These are phyloP conservation scores for Heliothis virescens DNA, from an alignment of 1,140 invertebrate species.

Conservation along the genomic window DNA sequence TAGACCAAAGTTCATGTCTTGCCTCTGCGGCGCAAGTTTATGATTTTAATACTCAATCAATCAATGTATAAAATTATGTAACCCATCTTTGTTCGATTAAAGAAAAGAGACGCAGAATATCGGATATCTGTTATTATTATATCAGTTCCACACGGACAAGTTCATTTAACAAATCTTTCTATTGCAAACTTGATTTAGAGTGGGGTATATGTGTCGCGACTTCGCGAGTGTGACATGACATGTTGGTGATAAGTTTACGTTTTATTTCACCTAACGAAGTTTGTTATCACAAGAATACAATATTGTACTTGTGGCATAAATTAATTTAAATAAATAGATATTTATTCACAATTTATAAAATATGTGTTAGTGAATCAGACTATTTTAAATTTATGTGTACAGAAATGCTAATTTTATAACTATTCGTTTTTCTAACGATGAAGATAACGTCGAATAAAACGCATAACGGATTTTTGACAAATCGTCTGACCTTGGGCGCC, in stretches of 20 bases:
- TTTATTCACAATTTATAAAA: no score
- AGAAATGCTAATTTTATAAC: neutral
- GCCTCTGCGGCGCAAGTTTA: neutral
- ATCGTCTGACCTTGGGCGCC: constrained; percentile 66
- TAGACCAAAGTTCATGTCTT: no score
- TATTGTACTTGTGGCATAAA: neutral
- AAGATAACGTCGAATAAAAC: constrained; percentile 57
- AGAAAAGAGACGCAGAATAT: constrained; percentile 28
- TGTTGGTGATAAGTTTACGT: constrained; percentile 36
- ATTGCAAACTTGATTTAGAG: constrained; percentile 34
- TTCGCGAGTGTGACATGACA: constrained; percentile 19
- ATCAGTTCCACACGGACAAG: constrained; percentile 7
- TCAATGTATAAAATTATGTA: constrained; percentile 13
- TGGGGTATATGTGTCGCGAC: constrained; percentile 1
- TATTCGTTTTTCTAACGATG: constrained; percentile 4
- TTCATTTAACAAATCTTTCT: constrained; percentile 27
- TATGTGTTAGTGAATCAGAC: no score
- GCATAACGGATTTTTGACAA: constrained; percentile 62
- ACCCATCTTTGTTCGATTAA: constrained; percentile 11
- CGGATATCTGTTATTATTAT: neutral
- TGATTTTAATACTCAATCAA: neutral
- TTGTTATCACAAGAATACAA: neutral
- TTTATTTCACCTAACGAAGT: constrained; percentile 14
- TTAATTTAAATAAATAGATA: neutral
- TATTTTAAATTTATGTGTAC: neutral